phyloP scores from a whole-genome alignment of 2,888 invertebrate genomes.

The Cephus sareptanus region DNA sequence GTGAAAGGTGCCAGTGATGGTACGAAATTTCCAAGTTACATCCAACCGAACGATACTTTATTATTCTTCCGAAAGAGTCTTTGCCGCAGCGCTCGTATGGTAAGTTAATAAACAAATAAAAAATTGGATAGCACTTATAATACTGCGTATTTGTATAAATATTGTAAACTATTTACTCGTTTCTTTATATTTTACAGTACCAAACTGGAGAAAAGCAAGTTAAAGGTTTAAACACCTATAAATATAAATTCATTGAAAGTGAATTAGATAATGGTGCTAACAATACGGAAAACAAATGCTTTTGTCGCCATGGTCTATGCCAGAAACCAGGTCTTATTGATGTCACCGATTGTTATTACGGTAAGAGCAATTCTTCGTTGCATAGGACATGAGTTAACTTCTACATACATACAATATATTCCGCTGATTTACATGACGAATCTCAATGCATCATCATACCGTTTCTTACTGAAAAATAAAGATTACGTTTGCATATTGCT shows the following conservation, averaged over 20 bases:
- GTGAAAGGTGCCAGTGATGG: slow-evolving; percentile 85
- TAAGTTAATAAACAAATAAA: slow-evolving; percentile 63
- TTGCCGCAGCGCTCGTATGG: slow-evolving; percentile 84
- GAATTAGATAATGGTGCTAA: slow-evolving; percentile 81
- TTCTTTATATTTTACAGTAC: slow-evolving; percentile 65
- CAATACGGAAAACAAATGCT: slow-evolving; percentile 83
- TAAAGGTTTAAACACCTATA: slow-evolving; percentile 75
- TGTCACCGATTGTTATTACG: slow-evolving; percentile 89
- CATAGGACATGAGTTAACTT: not conserved
- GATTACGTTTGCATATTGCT: too few relatives aligned
- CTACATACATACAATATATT: not conserved
- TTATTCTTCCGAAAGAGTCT: slow-evolving; percentile 86
- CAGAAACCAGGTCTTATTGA: slow-evolving; percentile 82
- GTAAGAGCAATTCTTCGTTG: slow-evolving; percentile 51
- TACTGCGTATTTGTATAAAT: not conserved
- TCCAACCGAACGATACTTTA: slow-evolving; percentile 76
- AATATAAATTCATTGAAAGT: slow-evolving; percentile 81
- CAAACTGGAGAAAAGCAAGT: slow-evolving; percentile 72
- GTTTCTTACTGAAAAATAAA: not conserved
- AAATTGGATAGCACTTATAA: not conserved
- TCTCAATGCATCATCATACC: not conserved
- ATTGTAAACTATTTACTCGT: slow-evolving; percentile 2
- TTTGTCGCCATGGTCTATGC: slow-evolving; percentile 80
- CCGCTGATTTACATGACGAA: not conserved
- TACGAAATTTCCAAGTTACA: slow-evolving; percentile 82